A percentile compares a stretch with the other conserved stretches of the same genome.
Conservation (phyloP, 2,113 vertebrate genomes). For the Nibea albiflora region DNA sequence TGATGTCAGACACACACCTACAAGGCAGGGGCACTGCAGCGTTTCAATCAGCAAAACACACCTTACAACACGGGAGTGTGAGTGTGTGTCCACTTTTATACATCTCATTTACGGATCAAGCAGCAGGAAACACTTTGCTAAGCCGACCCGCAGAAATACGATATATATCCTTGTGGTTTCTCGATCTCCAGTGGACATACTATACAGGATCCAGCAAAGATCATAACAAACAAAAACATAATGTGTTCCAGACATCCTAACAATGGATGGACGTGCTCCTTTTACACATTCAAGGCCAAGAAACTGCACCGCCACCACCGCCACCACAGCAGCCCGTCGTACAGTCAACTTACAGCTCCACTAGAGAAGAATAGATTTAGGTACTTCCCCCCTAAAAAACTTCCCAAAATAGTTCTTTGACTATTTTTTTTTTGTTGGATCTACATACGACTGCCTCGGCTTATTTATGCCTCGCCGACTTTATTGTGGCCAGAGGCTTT, state of each 20-base stretch:
- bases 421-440: constrained; percentile 26
- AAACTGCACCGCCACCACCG: not conserved
- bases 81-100: not conserved
- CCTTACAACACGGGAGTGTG: not conserved
- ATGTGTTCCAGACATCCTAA: not conserved
- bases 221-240: not conserved
- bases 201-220: not conserved
- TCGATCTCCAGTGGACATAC: not conserved
- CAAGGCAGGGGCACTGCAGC: not conserved
- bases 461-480: constrained; percentile 32
- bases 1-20: constrained; percentile 3
- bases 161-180: not conserved
- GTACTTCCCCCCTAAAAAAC: constrained; percentile 39
- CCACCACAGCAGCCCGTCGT: not conserved
- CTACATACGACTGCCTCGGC: constrained; percentile 26
- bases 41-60: not conserved
- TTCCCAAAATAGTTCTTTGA: constrained; percentile 53
- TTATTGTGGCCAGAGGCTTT: constrained; percentile 55
- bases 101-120: not conserved
- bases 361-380: constrained; percentile 28
- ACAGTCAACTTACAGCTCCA: constrained; percentile 6
- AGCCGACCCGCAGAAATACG: not conserved
- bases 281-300: constrained; percentile 16
- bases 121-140: not conserved
- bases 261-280: not conserved